These are phyloP conservation scores for Knipowitschia caucasica DNA, from an alignment of 2,797 vertebrate genomes.

Conservation along the genomic window DNA sequence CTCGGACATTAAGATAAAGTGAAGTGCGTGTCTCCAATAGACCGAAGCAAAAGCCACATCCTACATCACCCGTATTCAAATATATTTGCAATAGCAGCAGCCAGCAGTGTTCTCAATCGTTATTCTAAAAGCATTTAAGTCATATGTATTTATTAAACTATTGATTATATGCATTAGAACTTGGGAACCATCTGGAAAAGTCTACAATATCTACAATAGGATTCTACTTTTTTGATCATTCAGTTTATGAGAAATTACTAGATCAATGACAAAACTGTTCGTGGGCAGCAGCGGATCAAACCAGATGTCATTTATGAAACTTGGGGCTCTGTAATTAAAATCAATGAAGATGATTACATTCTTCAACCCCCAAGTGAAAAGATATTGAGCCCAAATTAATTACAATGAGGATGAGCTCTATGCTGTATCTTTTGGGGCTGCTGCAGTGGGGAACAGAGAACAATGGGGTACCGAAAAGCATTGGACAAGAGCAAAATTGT, in stretches of 20 bases:
- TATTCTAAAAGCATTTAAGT: too few relatives aligned
- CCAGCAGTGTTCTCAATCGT: too few relatives aligned
- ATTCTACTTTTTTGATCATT: too few relatives aligned
- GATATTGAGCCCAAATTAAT: background rate
- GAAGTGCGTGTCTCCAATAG: background rate
- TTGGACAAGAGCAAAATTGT: background rate
- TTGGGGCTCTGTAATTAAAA: background rate
- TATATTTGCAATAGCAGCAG: background rate
- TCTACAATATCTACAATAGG: too few relatives aligned
- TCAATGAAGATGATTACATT: background rate
- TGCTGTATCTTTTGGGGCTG: background rate
- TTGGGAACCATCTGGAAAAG: too few relatives aligned
- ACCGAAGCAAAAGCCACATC: background rate
- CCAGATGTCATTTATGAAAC: too few relatives aligned
- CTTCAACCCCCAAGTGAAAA: background rate
- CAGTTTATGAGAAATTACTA: too few relatives aligned
- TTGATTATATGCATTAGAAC: too few relatives aligned
- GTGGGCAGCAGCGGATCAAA: too few relatives aligned
- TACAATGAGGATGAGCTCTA: background rate
- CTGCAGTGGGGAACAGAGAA: background rate
- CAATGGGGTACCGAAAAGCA: background rate
- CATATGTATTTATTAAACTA: too few relatives aligned
- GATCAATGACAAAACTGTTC: too few relatives aligned
- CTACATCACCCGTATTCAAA: background rate
- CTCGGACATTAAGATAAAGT: constrained; percentile 5